phyloP scores from a whole-genome alignment of 92 coral and sea anemone genomes.

The Heteractis magnifica region DNA sequence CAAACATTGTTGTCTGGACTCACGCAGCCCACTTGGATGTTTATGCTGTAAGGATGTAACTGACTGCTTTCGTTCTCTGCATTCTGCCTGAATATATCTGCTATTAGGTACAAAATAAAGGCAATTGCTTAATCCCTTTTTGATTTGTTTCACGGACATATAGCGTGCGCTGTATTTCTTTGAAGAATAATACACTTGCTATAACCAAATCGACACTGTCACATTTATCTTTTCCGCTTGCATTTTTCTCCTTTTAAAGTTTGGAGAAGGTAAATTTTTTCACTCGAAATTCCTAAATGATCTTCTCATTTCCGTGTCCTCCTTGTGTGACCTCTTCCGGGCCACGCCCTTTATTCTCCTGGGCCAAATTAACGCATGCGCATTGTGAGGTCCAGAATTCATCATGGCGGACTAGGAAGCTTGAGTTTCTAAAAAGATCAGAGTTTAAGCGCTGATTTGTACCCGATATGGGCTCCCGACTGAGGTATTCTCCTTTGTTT shows the following conservation, averaged over 20 bases:
- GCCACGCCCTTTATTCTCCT: slow-evolving; percentile 18
- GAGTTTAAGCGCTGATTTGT: slow-evolving; percentile 15
- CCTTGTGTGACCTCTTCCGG: slow-evolving; percentile 28
- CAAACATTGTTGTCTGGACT: not conserved
- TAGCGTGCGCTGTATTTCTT: too few species aligned
- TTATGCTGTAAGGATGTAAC: not conserved
- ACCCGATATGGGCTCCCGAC: slow-evolving; percentile 89
- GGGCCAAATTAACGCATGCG: slow-evolving; percentile 40
- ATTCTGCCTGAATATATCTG: too few species aligned
- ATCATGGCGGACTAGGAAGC: slow-evolving; percentile 47
- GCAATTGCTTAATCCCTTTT: too few species aligned
- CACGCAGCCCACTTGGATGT: not conserved
- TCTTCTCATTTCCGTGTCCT: not conserved
- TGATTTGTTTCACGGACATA: too few species aligned
- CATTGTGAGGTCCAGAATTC: slow-evolving; percentile 4
- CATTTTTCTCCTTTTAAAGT: not conserved
- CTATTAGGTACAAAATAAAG: too few species aligned
- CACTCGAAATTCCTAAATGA: not conserved
- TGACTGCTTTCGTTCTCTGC: too few species aligned
- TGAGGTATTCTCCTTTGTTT: slow-evolving; percentile 57
- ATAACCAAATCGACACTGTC: not conserved
- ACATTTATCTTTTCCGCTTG: not conserved
- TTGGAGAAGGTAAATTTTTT: not conserved
- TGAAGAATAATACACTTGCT: not conserved
- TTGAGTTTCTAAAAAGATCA: slow-evolving; percentile 5